A percentile compares a stretch with the other conserved stretches of the same genome.
phyloP scores from a whole-genome alignment of 2,888 invertebrate genomes.

The Acanthosepion lycidas region DNA sequence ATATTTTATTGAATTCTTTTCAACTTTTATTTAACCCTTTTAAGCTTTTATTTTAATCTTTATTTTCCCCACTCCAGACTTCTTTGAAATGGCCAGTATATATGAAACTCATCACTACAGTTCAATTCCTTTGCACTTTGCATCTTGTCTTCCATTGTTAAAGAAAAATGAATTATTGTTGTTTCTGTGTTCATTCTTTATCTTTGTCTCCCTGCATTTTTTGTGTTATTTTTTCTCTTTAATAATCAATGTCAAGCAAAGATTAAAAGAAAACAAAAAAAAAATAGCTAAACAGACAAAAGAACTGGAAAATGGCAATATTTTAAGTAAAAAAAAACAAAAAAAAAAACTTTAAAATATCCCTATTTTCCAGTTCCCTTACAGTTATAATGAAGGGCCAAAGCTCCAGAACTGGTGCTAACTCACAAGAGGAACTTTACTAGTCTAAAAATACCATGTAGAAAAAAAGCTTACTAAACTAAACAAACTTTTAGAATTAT shows the following conservation, averaged over 20 bases:
- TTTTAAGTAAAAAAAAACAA: too few relatives aligned
- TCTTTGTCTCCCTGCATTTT: background rate
- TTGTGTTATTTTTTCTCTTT: slow-evolving; percentile 18
- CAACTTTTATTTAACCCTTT: background rate
- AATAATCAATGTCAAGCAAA: background rate
- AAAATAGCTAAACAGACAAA: background rate
- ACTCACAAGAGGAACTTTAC: background rate
- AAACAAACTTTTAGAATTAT: background rate
- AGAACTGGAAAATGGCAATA: background rate
- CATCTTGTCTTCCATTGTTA: slow-evolving; percentile 33
- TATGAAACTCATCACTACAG: background rate
- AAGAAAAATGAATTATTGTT: background rate
- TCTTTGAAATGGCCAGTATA: slow-evolving; percentile 22
- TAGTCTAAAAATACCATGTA: background rate
- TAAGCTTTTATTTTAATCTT: background rate
- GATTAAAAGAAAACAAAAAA: background rate
- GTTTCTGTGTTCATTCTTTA: background rate
- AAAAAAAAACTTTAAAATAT: background rate
- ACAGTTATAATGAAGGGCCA: background rate
- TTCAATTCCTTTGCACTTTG: slow-evolving; percentile 33
- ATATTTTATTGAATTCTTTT: background rate
- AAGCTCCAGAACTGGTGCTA: background rate
- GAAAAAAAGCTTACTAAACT: background rate
- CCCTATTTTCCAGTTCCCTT: slow-evolving; percentile 18
- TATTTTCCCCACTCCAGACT: background rate